Conservation (phyloP, 2,113 vertebrate genomes). For the Cinclus mexicanus region DNA sequence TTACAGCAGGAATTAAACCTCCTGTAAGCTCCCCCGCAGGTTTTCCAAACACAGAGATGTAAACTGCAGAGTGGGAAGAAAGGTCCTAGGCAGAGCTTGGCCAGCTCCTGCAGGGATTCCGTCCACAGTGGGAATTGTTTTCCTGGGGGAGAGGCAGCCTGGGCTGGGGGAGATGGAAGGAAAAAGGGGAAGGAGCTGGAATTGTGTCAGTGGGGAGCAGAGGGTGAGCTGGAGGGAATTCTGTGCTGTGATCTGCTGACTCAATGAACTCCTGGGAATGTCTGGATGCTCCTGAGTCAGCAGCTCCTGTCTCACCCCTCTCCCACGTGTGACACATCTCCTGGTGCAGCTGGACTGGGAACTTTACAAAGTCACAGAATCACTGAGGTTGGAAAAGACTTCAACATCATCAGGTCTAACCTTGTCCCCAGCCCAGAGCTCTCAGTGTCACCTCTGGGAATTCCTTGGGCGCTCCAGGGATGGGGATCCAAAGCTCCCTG, state of each 20-base stretch:
- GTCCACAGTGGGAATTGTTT: neutral
- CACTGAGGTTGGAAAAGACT: neutral
- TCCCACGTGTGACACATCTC: neutral
- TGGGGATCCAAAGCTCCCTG: neutral
- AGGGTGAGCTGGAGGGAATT: neutral
- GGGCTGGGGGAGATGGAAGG: neutral
- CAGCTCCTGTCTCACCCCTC: neutral
- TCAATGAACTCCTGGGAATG: neutral
- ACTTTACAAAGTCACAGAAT: neutral
- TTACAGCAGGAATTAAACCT: constrained; percentile 2
- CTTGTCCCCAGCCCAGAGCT: neutral
- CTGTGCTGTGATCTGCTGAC: neutral
- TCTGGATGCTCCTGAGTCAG: neutral
- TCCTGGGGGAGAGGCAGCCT: too few relatives aligned
- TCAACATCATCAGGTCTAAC: rapidly evolving
- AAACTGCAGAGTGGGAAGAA: neutral
- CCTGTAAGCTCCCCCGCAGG: neutral
- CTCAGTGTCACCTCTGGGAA: neutral
- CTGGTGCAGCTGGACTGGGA: neutral
- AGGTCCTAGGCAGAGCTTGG: neutral
- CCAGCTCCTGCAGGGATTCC: neutral
- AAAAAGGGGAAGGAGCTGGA: neutral
- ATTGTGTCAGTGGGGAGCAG: neutral
- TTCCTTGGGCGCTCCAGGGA: neutral
- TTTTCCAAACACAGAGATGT: neutral